Evolutionary conservation across 1,140 invertebrate genomes (phyloP), one percentile per base, ranked within the genome.

Genomic region (Zophobas morio): DNA sequence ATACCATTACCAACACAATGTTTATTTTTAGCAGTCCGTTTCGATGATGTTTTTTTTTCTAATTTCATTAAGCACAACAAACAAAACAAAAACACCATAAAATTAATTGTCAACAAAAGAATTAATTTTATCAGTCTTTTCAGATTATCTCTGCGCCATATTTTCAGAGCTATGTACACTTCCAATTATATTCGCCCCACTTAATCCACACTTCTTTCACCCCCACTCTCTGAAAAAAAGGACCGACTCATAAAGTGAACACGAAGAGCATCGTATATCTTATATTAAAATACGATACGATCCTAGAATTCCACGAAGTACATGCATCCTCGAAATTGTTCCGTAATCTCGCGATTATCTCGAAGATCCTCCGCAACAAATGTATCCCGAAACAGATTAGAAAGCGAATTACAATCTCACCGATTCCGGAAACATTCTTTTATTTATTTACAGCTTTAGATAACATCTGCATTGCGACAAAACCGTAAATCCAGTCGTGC

Each of bases 231-330:
- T 49, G 56, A 34, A 74, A 74, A 74, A 53, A 39, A 20, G 34
- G 54, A 4, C 3, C 54, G 40, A 32, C 8, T 8, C 60, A 42
- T 66, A 66, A 66, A 66, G 39, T 39, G 37, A 37, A 33, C 39
- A 40, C 42, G 60, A 66, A 42, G 37, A 42, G 36, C 37, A 66
- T 33, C 60, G 39, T 66, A 66, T 66, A 66, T 66, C 39, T 66
- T 42, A 66, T 66, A 66, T 66, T 66, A 66, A 46, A 66, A 66
- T 66, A 40, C 32, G 49, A 53, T 36, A 8, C 60, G 60, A 66
- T 66, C 60, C 37, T 42, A 40, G 36, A 39, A 66, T 66, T 66
- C 60, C 60, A 40, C 37, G 60, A 66, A 42, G 37, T 20, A 4
- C 54, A 57, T 34, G 20, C 20, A 20, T 20, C 20, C 54, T 4